Evolutionary conservation across 2,888 invertebrate genomes (phyloP).

Genomic region (Dicyrtomina minuta): DNA sequence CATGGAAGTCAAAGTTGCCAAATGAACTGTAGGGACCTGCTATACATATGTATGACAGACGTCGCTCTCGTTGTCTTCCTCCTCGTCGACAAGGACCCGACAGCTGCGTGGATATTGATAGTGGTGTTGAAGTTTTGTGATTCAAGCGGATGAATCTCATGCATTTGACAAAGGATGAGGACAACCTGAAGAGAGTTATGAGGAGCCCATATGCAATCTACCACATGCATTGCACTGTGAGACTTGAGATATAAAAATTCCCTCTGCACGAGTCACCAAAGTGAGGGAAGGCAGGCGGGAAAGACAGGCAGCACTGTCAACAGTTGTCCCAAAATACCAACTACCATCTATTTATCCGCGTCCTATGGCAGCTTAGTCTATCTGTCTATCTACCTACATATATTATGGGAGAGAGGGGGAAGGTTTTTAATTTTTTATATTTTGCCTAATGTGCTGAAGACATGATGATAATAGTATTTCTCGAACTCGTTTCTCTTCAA

Average conservation of each 20-base stretch:
- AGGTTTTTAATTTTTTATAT: too few relatives aligned
- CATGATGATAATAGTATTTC: conserved; percentile 17
- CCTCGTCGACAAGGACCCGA: background rate
- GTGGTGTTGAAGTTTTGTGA: conserved; percentile 9
- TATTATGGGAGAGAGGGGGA: too few relatives aligned
- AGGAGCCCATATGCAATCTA: background rate
- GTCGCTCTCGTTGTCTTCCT: too few relatives aligned
- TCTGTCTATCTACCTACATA: too few relatives aligned
- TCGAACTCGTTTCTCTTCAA: background rate
- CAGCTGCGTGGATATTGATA: background rate
- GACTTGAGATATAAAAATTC: background rate
- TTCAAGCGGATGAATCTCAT: conserved; percentile 26
- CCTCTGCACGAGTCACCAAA: too few relatives aligned
- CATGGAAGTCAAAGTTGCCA: background rate
- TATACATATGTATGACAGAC: background rate
- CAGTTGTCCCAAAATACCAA: too few relatives aligned
- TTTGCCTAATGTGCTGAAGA: conserved; percentile 4
- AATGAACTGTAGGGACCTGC: too few relatives aligned
- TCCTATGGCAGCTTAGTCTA: too few relatives aligned
- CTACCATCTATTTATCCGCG: too few relatives aligned
- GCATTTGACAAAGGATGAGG: conserved; percentile 13
- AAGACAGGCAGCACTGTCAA: too few relatives aligned
- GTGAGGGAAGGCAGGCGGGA: too few relatives aligned
- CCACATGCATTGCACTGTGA: background rate
- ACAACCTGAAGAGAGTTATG: conserved; percentile 2